Percentiles rank a stretch among this genome's conserved stretches.
These are phyloP conservation scores for Papilio gigon DNA, from an alignment of 2,888 invertebrate genomes.

Conservation along the genomic window DNA sequence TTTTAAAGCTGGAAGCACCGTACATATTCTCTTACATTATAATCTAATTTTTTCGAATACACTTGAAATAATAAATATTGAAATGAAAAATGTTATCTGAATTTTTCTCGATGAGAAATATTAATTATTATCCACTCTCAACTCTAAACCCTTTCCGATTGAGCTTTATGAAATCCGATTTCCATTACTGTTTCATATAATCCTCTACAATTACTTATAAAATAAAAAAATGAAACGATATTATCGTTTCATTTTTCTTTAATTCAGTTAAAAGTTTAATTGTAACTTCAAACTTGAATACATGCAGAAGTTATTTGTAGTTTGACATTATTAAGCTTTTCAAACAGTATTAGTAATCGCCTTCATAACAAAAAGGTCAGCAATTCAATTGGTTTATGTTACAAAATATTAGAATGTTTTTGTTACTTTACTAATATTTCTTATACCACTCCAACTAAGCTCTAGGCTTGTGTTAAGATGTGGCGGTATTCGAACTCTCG, in stretches of 20 bases:
- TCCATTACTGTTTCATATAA: constrained; percentile 23
- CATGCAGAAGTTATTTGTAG: not conserved
- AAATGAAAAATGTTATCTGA: not conserved
- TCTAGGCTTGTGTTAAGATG: too few species aligned
- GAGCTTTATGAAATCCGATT: constrained; percentile 24
- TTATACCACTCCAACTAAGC: too few species aligned
- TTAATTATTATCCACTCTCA: constrained; percentile 13
- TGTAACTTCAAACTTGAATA: not conserved
- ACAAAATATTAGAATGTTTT: too few species aligned
- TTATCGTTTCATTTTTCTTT: not conserved
- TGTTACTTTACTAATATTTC: too few species aligned
- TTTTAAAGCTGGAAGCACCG: not conserved
- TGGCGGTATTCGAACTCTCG: too few species aligned
- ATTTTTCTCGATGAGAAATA: constrained; percentile 13
- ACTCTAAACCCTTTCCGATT: constrained; percentile 15
- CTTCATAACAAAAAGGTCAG: too few species aligned
- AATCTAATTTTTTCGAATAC: too few species aligned
- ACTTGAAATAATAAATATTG: too few species aligned
- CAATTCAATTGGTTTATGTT: too few species aligned
- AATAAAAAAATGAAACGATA: constrained; percentile 3
- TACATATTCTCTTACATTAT: too few species aligned
- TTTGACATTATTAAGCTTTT: not conserved
- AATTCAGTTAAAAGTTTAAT: not conserved
- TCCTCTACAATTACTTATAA: constrained; percentile 10
- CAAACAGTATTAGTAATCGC: too few species aligned